phyloP scores from a whole-genome alignment of 2,113 vertebrate species.

The Murina feae region DNA sequence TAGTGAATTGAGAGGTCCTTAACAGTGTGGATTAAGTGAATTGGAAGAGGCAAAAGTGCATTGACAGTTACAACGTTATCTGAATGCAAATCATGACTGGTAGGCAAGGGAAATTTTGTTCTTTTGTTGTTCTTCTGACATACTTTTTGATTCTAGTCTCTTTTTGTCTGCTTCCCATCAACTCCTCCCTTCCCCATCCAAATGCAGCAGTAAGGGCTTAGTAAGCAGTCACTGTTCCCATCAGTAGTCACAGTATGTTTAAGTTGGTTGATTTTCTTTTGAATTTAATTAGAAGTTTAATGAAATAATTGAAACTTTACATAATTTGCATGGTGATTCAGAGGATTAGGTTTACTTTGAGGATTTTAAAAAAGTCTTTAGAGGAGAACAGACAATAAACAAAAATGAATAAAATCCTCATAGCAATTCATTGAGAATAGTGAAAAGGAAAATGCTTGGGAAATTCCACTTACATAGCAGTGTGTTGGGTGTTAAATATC shows the following conservation, averaged over 20 bases:
- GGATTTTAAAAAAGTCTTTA: constrained; percentile 31
- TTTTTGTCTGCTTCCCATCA: background rate
- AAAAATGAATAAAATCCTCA: constrained; percentile 50
- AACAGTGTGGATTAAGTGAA: background rate
- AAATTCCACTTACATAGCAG: background rate
- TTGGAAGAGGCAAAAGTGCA: background rate
- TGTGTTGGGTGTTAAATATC: background rate
- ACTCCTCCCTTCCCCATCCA: background rate
- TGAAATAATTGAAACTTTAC: constrained; percentile 56
- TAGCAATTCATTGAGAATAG: constrained; percentile 15
- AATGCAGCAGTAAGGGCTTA: background rate
- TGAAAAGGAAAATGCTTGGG: background rate
- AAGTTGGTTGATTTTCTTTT: constrained; percentile 55
- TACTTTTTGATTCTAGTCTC: background rate
- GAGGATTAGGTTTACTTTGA: constrained; percentile 44
- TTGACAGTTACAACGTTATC: background rate
- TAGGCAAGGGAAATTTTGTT: background rate
- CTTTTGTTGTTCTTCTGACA: background rate
- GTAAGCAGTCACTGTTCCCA: background rate
- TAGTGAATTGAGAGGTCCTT: background rate
- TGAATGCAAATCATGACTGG: background rate
- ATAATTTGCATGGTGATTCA: constrained; percentile 19
- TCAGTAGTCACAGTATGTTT: constrained; percentile 38
- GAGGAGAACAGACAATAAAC: constrained; percentile 35
- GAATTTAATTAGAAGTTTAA: constrained; percentile 67